Evolutionary conservation across 2,888 invertebrate species (phyloP), one percentile per base, ranked within the genome.

Genomic region (Spodoptera picta): DNA sequence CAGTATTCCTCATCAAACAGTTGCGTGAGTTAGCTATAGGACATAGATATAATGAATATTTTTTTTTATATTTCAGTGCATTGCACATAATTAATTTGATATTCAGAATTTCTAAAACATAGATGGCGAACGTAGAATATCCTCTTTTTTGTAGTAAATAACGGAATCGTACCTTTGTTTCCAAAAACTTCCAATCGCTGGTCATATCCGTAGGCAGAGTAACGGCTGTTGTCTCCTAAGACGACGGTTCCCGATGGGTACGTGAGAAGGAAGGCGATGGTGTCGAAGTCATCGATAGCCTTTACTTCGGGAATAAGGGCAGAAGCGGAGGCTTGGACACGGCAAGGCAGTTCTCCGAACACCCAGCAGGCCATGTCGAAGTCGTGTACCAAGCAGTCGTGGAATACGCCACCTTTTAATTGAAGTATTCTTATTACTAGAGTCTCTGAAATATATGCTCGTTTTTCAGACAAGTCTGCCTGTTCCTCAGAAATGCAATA

Each of bases 361-460:
- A 96, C 85, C 96, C 96, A 96, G 64, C 96, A 95, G 7, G 95
- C 85, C 87, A 96, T 92, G 79, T 97, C 97, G 62, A 97, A 92
- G 83, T 97, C 97, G 76, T 97, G 97, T 1, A 97, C 96, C 60
- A 96, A 91, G 75, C 96, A 96, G 83, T 97, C 97, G 65, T 96
- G 96, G 85, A 96, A 96, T 43, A 97, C 96, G 12, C 96, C 96
- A 73, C 96, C 96, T 95, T 69, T n/a, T 64, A 69, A 27, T 27
- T 27, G 5, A 27, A 27, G 27, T 0, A 27, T 27, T 27, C 2
- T 27, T 27, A 27, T 27, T 27, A 27, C 5, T 4, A 27, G 0
- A 27, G 27, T 3, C 5, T 5, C 27, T 27, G 27, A 27, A 27
- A 27, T 4, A 27, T 4, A 27, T 27, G 5, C 5, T 27, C 27